These are phyloP conservation scores for Berghia stephanieae DNA, from an alignment of 1,140 invertebrate genomes.

Conservation along the genomic window DNA sequence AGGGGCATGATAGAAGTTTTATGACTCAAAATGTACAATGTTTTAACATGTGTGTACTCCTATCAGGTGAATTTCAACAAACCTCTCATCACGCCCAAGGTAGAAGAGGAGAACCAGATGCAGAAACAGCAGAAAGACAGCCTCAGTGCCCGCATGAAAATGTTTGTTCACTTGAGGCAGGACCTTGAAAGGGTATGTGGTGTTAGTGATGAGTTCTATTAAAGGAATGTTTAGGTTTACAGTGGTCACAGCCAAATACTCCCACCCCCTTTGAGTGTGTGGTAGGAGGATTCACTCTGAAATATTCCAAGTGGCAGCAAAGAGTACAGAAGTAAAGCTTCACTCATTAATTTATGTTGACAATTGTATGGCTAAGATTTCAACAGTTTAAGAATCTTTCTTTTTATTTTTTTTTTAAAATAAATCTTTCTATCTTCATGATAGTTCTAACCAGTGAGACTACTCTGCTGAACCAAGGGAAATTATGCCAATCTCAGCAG, in stretches of 20 bases:
- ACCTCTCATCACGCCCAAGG: slow-evolving; percentile 83
- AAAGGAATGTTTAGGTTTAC: neutral
- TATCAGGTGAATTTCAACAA: slow-evolving; percentile 82
- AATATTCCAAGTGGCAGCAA: too few relatives aligned
- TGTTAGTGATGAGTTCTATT: neutral
- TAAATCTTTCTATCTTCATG: slow-evolving; percentile 7
- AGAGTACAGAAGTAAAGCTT: too few relatives aligned
- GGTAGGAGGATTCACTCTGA: too few relatives aligned
- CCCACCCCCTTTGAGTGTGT: too few relatives aligned
- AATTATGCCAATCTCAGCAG: too few relatives aligned
- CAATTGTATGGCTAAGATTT: too few relatives aligned
- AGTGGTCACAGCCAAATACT: too few relatives aligned
- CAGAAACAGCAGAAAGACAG: slow-evolving; percentile 75
- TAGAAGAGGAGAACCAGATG: slow-evolving; percentile 82
- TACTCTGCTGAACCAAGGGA: too few relatives aligned
- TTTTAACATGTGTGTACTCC: slow-evolving; percentile 17
- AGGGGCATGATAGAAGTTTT: too few relatives aligned
- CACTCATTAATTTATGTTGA: too few relatives aligned
- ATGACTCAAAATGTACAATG: neutral
- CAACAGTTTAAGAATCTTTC: too few relatives aligned
- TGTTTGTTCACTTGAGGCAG: slow-evolving; percentile 93
- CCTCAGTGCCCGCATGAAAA: slow-evolving; percentile 88
- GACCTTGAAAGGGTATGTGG: slow-evolving; percentile 86
- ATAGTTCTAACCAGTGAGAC: slow-evolving; percentile 29
- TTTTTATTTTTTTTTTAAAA: slow-evolving; percentile 7